Conservation (phyloP, 2,888 invertebrate genomes). For the Pterostichus madidus region DNA sequence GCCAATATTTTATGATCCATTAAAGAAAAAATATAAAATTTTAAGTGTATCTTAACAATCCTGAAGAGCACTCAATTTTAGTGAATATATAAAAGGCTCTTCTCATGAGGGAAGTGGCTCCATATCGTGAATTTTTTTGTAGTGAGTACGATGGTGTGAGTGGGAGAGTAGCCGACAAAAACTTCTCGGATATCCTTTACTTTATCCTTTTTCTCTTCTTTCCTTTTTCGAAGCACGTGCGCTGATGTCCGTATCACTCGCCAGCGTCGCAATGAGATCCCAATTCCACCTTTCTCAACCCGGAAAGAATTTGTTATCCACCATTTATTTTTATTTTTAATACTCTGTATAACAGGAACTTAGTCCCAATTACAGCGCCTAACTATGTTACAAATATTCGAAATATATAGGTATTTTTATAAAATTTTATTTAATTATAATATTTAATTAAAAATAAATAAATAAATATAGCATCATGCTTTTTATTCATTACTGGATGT, state of each 20-base stretch:
- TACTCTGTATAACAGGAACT: too few relatives aligned
- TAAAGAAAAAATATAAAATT: slow-evolving; percentile 13
- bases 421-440: too few relatives aligned
- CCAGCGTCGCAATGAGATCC: neutral
- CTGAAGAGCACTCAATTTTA: slow-evolving; percentile 51
- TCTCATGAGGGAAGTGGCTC: slow-evolving; percentile 26
- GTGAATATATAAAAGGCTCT: slow-evolving; percentile 32
- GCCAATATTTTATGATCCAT: neutral
- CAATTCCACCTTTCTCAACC: neutral
- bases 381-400: too few relatives aligned
- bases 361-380: too few relatives aligned
- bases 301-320: too few relatives aligned
- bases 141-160: slow-evolving; percentile 4
- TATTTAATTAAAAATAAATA: too few relatives aligned
- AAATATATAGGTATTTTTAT: too few relatives aligned
- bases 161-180: slow-evolving; percentile 38
- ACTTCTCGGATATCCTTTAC: slow-evolving; percentile 53
- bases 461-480: too few relatives aligned
- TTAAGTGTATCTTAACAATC: neutral
- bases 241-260: slow-evolving; percentile 11
- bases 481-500: too few relatives aligned
- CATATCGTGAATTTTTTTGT: slow-evolving; percentile 22
- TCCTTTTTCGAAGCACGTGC: slow-evolving; percentile 2
- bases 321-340: too few relatives aligned
- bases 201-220: slow-evolving; percentile 58